Evolutionary conservation across 2,888 invertebrate species (phyloP).

Genomic region (Metacarcinus magister): DNA sequence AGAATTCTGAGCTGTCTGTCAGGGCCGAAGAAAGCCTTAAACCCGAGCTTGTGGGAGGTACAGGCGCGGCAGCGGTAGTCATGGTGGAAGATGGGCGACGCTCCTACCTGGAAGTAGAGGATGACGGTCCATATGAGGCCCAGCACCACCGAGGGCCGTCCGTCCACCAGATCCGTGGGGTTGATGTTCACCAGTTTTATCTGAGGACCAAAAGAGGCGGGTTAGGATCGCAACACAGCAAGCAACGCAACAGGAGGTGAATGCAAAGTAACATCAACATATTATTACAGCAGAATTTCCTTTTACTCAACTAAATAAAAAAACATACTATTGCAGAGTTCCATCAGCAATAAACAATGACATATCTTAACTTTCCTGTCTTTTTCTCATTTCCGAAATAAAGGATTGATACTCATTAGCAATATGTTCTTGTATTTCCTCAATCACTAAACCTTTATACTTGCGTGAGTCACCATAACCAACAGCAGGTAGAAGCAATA

Average conservation of each 20-base stretch:
- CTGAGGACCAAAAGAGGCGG: constrained; percentile 85
- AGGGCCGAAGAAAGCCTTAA: constrained; percentile 59
- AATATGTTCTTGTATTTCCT: too few relatives aligned
- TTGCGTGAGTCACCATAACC: too few relatives aligned
- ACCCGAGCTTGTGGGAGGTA: constrained; percentile 65
- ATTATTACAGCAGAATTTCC: too few relatives aligned
- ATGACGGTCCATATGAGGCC: constrained; percentile 99
- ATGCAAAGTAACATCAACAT: neutral
- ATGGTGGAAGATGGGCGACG: constrained; percentile 69
- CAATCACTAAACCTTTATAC: too few relatives aligned
- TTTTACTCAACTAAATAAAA: too few relatives aligned
- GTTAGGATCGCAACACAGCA: neutral
- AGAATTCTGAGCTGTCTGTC: constrained; percentile 54
- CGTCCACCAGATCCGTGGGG: constrained; percentile 97
- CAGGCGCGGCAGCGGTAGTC: constrained; percentile 68
- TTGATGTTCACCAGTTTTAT: constrained; percentile 99
- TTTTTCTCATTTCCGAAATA: too few relatives aligned
- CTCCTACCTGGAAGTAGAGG: constrained; percentile 97
- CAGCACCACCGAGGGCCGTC: constrained; percentile 97
- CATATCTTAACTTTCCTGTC: too few relatives aligned
- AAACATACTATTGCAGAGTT: too few relatives aligned
- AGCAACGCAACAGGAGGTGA: too few relatives aligned
- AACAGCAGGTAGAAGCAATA: too few relatives aligned
- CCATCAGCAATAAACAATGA: too few relatives aligned
- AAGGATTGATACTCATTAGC: too few relatives aligned